Conservation (phyloP, 2,888 invertebrate genomes). For the Dynastes grantii region DNA sequence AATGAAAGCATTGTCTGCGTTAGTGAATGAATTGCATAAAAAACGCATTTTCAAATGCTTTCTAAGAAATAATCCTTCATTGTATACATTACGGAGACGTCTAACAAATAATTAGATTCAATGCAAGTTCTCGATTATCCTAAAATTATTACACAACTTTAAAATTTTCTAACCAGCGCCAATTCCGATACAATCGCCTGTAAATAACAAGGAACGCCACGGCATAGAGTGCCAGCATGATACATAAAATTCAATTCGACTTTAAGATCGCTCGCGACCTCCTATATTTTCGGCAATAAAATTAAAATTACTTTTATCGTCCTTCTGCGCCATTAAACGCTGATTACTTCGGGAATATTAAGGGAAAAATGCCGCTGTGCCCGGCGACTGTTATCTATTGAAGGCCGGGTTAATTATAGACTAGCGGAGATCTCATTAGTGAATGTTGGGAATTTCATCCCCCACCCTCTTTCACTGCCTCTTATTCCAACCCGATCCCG, state of each 20-base stretch:
- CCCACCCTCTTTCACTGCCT: no score
- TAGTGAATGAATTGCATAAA: no score
- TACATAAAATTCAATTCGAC: conserved; percentile 41
- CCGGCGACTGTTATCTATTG: conserved; percentile 60
- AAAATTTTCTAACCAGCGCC: conserved; percentile 8
- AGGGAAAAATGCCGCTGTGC: conserved; percentile 59
- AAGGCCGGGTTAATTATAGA: conserved; percentile 63
- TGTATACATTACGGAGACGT: no score
- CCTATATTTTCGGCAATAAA: conserved; percentile 62
- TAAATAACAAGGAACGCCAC: conserved; percentile 14
- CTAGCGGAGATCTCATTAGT: conserved; percentile 54
- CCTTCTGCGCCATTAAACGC: conserved; percentile 64
- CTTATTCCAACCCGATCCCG: conserved; percentile 54
- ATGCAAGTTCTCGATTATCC: no score
- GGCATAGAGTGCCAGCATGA: not conserved
- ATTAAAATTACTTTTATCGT: conserved; percentile 66
- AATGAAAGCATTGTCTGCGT: no score
- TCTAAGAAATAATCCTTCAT: no score
- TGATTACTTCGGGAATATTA: conserved; percentile 64
- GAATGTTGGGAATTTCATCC: conserved; percentile 57
- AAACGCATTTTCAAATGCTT: no score
- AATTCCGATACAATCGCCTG: conserved; percentile 19
- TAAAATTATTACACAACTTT: no score
- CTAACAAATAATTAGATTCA: no score
- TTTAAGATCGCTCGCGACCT: conserved; percentile 29